Percentiles rank a stretch among this genome's conserved stretches.
Evolutionary conservation across 2,888 invertebrate genomes (phyloP).

Genomic region (Eilema caniola): DNA sequence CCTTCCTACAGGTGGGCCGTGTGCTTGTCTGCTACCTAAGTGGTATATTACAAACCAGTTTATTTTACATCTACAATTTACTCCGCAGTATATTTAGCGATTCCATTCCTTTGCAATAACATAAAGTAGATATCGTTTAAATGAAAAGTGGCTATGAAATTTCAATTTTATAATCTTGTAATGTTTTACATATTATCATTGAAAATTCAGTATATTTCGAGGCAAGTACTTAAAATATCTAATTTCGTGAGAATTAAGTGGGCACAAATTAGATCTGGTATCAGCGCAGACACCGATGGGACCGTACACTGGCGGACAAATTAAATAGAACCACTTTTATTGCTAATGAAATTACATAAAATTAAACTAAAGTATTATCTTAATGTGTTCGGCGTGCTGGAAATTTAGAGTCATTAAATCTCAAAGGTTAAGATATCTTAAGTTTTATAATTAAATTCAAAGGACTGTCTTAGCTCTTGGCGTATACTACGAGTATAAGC

Average conservation of each 20-base stretch:
- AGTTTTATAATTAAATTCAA: constrained; percentile 1
- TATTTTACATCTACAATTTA: not conserved
- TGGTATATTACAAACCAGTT: too few species aligned
- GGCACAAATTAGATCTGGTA: constrained; percentile 30
- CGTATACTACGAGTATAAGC: not conserved
- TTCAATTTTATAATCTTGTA: not conserved
- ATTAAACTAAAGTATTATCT: constrained; percentile 40
- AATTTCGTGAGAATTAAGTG: constrained; percentile 36
- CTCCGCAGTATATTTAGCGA: too few species aligned
- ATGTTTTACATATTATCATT: not conserved
- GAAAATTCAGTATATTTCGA: constrained; percentile 4
- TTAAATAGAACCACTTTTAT: constrained; percentile 40
- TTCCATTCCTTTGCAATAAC: not conserved
- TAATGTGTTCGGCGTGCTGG: not conserved
- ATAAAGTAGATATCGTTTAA: not conserved
- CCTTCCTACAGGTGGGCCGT: too few species aligned
- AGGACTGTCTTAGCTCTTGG: not conserved
- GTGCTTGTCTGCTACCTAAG: too few species aligned
- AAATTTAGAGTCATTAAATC: not conserved
- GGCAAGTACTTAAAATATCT: constrained; percentile 17
- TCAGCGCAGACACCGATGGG: constrained; percentile 43
- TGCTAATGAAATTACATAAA: constrained; percentile 44
- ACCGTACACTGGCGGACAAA: constrained; percentile 37
- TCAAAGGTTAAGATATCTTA: not conserved
- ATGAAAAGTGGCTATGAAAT: constrained; percentile 8